phyloP scores from a whole-genome alignment of 1,140 invertebrate genomes.

The Pogonus chalceus region DNA sequence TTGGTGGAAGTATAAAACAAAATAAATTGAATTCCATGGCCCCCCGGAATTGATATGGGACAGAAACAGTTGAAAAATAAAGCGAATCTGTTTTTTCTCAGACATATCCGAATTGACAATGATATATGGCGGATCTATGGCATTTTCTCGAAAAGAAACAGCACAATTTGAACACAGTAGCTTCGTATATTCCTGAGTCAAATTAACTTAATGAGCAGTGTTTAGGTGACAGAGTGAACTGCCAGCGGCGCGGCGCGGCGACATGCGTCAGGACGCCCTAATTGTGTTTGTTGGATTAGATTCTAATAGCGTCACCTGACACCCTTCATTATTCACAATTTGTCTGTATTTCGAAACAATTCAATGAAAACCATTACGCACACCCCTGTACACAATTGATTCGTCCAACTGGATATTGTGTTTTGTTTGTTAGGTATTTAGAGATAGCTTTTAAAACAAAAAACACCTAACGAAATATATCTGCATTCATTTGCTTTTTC shows the following conservation, averaged over 20 bases:
- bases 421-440: no score
- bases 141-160: conserved; percentile 10
- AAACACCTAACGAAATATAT: no score
- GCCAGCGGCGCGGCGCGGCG: conserved; percentile 18
- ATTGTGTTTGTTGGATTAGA: conserved; percentile 16
- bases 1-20: no score
- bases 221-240: conserved; percentile 26
- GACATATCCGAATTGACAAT: conserved; percentile 9
- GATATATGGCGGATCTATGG: conserved; percentile 5
- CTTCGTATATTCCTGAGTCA: conserved; percentile 16
- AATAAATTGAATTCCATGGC: no score
- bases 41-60: no score
- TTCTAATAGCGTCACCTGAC: conserved; percentile 7
- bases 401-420: no score
- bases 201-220: conserved; percentile 28
- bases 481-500: no score
- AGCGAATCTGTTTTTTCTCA: conserved; percentile 7
- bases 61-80: no score
- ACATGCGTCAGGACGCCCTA: conserved; percentile 24
- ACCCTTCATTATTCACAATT: conserved; percentile 6
- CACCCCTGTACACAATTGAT: not conserved
- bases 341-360: conserved; percentile 4
- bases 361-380: not conserved
- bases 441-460: no score
- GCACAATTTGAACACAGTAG: no score